phyloP scores from a whole-genome alignment of 2,797 vertebrate genomes.

The Australoheros facetus region DNA sequence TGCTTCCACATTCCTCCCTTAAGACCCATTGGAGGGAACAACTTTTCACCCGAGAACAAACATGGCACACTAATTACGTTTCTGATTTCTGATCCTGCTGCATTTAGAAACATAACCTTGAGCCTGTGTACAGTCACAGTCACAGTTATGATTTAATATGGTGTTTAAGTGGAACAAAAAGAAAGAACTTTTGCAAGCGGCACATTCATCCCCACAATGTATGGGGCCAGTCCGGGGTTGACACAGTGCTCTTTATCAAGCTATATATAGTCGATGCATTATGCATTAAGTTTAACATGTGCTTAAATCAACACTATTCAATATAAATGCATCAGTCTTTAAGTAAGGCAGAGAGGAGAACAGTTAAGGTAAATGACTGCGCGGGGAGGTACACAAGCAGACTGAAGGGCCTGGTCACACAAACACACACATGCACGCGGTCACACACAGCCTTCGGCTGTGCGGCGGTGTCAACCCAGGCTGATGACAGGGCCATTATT shows the following conservation, averaged over 20 bases:
- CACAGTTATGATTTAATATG: slow-evolving; percentile 77
- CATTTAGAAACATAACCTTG: slow-evolving; percentile 81
- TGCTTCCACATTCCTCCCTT: slow-evolving; percentile 67
- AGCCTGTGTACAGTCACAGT: slow-evolving; percentile 71
- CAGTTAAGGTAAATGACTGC: slow-evolving; percentile 72
- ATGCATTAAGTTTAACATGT: slow-evolving; percentile 79
- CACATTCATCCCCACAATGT: slow-evolving; percentile 79
- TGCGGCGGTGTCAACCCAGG: slow-evolving; percentile 83
- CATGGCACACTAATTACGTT: slow-evolving; percentile 76
- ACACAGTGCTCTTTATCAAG: slow-evolving; percentile 81
- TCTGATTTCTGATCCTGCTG: slow-evolving; percentile 79
- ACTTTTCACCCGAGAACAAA: slow-evolving; percentile 76
- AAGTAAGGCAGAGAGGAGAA: slow-evolving; percentile 64
- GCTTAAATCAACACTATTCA: slow-evolving; percentile 79
- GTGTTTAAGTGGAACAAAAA: slow-evolving; percentile 80
- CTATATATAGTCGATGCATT: slow-evolving; percentile 81
- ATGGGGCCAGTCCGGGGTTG: slow-evolving; percentile 72
- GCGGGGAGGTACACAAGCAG: slow-evolving; percentile 35
- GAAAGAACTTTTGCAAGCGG: slow-evolving; percentile 74
- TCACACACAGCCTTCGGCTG: slow-evolving; percentile 75
- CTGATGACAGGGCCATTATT: slow-evolving; percentile 95
- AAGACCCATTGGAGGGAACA: slow-evolving; percentile 71
- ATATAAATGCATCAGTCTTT: slow-evolving; percentile 73
- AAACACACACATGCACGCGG: slow-evolving; percentile 34
- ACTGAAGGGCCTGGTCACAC: slow-evolving; percentile 42